phyloP scores from a whole-genome alignment of 2,113 vertebrate genomes.

The Zosterops pallidus region DNA sequence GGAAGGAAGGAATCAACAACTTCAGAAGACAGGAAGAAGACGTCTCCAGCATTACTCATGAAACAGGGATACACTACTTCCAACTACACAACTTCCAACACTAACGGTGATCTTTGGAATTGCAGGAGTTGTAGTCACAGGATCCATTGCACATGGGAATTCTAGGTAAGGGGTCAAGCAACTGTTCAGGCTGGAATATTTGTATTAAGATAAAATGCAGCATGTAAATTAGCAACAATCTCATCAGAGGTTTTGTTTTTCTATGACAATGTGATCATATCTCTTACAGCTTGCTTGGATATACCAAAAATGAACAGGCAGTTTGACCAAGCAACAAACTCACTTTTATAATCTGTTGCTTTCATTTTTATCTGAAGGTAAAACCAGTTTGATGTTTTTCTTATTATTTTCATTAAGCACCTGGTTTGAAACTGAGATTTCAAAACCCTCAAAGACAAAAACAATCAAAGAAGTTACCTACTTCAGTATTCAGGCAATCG shows the following conservation, averaged over 20 bases:
- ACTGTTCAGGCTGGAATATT: background rate
- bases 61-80: background rate
- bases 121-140: background rate
- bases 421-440: background rate
- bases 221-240: background rate
- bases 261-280: background rate
- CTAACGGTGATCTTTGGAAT: background rate
- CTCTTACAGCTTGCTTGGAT: background rate
- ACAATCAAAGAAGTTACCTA: background rate
- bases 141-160: background rate
- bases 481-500: background rate
- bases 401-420: background rate
- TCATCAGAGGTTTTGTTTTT: background rate
- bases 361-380: background rate
- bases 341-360: background rate
- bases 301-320: background rate
- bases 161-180: background rate
- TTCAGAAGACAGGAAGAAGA: background rate
- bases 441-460: background rate
- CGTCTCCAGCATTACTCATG: background rate
- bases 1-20: background rate
- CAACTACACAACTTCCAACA: background rate
- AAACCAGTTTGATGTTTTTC: rapidly evolving
- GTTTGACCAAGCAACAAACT: background rate
- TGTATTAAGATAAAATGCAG: background rate